Evolutionary conservation across 1,140 invertebrate species (phyloP).

Genomic region (Tetragonula clypearis): DNA sequence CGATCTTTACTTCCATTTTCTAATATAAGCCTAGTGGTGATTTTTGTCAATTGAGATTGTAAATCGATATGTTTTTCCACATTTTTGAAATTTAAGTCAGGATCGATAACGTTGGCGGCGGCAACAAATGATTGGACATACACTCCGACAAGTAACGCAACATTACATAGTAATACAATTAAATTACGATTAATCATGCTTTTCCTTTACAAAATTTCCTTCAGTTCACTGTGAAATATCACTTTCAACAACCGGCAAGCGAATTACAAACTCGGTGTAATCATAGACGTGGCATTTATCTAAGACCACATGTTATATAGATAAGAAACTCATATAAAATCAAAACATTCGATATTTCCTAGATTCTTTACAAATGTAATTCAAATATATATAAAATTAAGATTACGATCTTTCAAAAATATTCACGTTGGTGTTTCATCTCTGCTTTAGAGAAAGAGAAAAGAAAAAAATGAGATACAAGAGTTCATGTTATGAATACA

Average conservation of each 20-base stretch:
- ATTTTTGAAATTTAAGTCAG: constrained; percentile 88
- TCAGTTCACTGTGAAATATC: neutral
- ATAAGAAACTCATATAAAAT: neutral
- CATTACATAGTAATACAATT: constrained; percentile 42
- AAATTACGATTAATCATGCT: constrained; percentile 30
- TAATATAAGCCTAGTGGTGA: constrained; percentile 89
- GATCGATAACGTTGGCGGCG: constrained; percentile 55
- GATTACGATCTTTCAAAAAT: neutral
- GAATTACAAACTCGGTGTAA: constrained; percentile 13
- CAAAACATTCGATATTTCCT: neutral
- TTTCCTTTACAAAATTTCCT: neutral
- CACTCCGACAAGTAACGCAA: constrained; percentile 18
- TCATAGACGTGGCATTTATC: constrained; percentile 63
- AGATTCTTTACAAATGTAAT: neutral
- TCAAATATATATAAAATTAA: neutral
- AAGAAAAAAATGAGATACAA: neutral
- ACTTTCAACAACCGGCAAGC: constrained; percentile 48
- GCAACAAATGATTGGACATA: neutral
- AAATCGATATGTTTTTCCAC: constrained; percentile 94
- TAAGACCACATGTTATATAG: constrained; percentile 7
- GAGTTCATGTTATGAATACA: neutral
- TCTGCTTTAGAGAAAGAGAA: neutral
- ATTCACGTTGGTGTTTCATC: neutral
- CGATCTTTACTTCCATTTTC: constrained; percentile 89
- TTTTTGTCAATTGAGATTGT: constrained; percentile 93